These are phyloP conservation scores for Coregonus clupeaformis DNA, from an alignment of 2,113 vertebrate species.

Conservation along the genomic window DNA sequence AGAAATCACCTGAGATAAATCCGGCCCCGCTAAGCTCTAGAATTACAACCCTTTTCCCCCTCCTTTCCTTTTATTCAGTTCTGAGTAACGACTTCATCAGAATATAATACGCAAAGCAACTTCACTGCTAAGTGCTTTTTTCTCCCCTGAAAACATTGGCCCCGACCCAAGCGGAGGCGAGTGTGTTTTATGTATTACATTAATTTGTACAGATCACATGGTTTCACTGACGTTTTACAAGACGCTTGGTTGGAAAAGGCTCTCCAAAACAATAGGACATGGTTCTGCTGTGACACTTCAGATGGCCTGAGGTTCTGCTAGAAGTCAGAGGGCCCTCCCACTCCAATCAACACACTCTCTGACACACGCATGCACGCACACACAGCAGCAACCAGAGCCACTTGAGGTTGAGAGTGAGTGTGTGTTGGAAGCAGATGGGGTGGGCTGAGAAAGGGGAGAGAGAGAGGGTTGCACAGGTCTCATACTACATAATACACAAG, in stretches of 20 bases:
- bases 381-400: not conserved
- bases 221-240: constrained; percentile 12
- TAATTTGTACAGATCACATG: constrained; percentile 16
- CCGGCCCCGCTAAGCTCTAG: not conserved
- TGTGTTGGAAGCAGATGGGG: too few relatives aligned
- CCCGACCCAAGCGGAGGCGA: constrained; percentile 5
- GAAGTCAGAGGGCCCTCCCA: not conserved
- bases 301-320: not conserved
- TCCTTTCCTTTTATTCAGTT: not conserved
- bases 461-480: too few relatives aligned
- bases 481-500: too few relatives aligned
- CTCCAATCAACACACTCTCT: not conserved
- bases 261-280: not conserved
- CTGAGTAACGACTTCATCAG: constrained; percentile 17
- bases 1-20: constrained; percentile 3
- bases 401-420: too few relatives aligned
- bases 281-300: not conserved
- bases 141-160: constrained; percentile 13
- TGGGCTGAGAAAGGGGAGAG: too few relatives aligned
- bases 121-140: constrained; percentile 12
- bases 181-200: constrained; percentile 15
- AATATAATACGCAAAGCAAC: constrained; percentile 12
- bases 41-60: not conserved
- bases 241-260: constrained; percentile 3
- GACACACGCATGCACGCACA: not conserved